Percentiles rank a stretch among this genome's conserved stretches.
Evolutionary conservation across 2,888 invertebrate genomes (phyloP).

Genomic region (Escarpia spicata): DNA sequence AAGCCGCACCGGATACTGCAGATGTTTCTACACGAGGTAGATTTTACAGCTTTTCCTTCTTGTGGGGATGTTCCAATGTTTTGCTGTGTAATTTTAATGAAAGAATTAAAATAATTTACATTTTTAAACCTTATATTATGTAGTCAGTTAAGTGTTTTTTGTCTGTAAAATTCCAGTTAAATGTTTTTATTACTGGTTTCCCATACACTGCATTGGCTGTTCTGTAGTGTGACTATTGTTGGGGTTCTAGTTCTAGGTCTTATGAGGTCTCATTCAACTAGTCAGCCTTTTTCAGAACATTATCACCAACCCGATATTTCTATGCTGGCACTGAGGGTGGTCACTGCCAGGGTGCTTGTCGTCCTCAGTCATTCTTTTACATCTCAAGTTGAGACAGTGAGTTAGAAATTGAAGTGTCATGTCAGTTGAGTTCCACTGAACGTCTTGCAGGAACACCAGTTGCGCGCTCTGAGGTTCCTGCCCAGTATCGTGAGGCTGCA

Average conservation of each 20-base stretch:
- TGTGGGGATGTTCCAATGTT: background rate
- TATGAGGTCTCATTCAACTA: too few relatives aligned
- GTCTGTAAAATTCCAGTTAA: too few relatives aligned
- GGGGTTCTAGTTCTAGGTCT: too few relatives aligned
- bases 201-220: too few relatives aligned
- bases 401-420: background rate
- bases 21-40: conserved; percentile 40
- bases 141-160: background rate
- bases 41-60: background rate
- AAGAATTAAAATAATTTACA: background rate
- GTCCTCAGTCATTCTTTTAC: background rate
- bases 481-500: conserved; percentile 50
- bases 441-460: conserved; percentile 43
- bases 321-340: too few relatives aligned
- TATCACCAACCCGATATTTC: too few relatives aligned
- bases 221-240: too few relatives aligned
- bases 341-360: background rate
- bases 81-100: background rate
- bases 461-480: conserved; percentile 48
- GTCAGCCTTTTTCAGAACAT: too few relatives aligned
- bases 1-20: conserved; percentile 29
- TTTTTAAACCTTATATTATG: background rate
- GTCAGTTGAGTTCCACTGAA: background rate
- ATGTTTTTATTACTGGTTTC: too few relatives aligned
- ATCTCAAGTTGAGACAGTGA: too few relatives aligned